Evolutionary conservation across 2,888 invertebrate genomes (phyloP).

Genomic region (Caenorhabditis sp.): DNA sequence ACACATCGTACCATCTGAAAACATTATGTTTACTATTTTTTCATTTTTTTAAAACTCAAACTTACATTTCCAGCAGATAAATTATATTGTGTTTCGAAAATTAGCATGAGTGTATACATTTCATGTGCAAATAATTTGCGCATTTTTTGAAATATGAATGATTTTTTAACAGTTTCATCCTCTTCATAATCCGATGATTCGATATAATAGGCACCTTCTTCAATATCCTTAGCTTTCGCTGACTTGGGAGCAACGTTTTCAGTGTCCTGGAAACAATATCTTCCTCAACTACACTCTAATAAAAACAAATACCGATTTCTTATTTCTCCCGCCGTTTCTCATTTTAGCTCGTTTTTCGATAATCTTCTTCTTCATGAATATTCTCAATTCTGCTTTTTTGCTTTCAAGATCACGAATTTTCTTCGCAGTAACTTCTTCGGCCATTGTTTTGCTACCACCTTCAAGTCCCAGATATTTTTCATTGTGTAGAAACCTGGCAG

Average conservation of each 20-base stretch:
- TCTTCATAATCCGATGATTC: neutral
- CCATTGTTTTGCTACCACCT: neutral
- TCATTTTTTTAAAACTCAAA: neutral
- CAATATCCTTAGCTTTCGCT: neutral
- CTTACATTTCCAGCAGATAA: constrained; percentile 32
- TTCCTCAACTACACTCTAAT: neutral
- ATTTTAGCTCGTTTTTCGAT: too few relatives aligned
- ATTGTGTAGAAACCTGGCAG: neutral
- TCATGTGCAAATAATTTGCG: constrained; percentile 22
- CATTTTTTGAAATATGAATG: constrained; percentile 19
- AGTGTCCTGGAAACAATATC: neutral
- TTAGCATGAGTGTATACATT: constrained; percentile 14
- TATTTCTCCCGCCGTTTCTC: too few relatives aligned
- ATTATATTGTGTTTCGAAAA: constrained; percentile 22
- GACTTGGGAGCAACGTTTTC: neutral
- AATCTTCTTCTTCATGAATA: neutral
- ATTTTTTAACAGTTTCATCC: neutral
- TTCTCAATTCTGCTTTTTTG: neutral
- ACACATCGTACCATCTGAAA: constrained; percentile 31
- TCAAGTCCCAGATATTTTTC: neutral
- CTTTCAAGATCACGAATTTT: neutral
- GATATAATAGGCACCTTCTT: neutral
- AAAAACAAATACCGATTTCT: too few relatives aligned
- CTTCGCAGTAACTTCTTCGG: neutral
- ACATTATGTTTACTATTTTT: neutral